Conservation (phyloP, 1,140 invertebrate species). For the Achatina immaculata region DNA sequence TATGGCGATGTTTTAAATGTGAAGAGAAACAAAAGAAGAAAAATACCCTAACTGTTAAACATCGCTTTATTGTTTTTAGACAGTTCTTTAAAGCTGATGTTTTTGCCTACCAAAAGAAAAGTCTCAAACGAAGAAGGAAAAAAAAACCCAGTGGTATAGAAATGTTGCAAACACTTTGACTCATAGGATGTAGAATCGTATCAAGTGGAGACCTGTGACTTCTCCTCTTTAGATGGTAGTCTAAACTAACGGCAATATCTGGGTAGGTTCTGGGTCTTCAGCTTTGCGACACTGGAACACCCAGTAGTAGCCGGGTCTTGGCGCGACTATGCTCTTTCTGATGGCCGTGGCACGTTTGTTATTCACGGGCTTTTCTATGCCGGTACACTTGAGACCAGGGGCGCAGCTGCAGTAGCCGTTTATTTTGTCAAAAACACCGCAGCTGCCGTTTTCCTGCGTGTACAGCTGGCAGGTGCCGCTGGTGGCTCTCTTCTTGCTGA, state of each 20-base stretch:
- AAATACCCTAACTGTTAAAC: too few species aligned
- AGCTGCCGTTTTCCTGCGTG: neutral
- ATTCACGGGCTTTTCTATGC: neutral
- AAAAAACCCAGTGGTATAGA: too few species aligned
- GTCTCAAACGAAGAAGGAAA: too few species aligned
- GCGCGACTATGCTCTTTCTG: neutral
- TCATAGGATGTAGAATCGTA: too few species aligned
- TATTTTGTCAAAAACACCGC: conserved; percentile 5
- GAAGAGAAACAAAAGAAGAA: too few species aligned
- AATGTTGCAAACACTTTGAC: too few species aligned
- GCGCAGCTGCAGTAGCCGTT: conserved; percentile 27
- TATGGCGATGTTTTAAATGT: too few species aligned
- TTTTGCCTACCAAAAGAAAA: too few species aligned
- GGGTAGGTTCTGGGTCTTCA: neutral
- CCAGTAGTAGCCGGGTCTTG: neutral
- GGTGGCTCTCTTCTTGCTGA: neutral
- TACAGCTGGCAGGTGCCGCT: neutral
- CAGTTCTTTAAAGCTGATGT: too few species aligned
- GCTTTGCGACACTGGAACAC: neutral
- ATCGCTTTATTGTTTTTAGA: too few species aligned
- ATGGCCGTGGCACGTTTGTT: neutral
- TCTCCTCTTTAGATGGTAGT: neutral
- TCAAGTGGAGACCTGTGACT: too few species aligned
- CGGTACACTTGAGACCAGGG: neutral
- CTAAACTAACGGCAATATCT: neutral